Percentiles rank a stretch among this genome's conserved stretches.
phyloP scores from a whole-genome alignment of 37 sponge, comb jelly and placozoan species.

The Spongilla lacustris region DNA sequence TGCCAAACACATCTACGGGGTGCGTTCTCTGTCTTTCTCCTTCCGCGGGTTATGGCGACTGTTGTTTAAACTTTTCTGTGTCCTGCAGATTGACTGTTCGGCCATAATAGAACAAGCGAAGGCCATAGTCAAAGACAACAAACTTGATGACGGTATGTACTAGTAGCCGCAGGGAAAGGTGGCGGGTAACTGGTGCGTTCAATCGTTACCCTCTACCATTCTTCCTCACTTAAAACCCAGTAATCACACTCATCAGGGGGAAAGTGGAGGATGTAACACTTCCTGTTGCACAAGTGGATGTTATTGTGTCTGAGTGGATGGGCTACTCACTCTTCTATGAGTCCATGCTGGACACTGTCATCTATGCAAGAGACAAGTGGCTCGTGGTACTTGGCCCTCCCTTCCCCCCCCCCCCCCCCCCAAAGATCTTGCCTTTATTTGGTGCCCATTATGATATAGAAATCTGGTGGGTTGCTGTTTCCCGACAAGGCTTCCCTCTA shows the following conservation, averaged over 20 bases:
- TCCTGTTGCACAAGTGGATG: constrained; percentile 88
- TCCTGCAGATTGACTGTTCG: constrained; percentile 87
- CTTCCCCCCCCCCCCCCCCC: neutral
- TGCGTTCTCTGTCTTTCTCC: no score
- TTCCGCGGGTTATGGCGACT: no score
- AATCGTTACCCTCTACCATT: no score
- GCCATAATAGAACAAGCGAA: constrained; percentile 86
- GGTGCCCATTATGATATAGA: no score
- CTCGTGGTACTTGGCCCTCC: constrained; percentile 54
- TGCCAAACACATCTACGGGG: constrained; percentile 90
- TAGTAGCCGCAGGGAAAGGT: neutral
- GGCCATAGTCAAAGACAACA: constrained; percentile 79
- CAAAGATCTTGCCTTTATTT: no score
- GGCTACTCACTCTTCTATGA: constrained; percentile 99
- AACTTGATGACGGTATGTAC: constrained; percentile 39
- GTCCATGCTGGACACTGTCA: constrained; percentile 95
- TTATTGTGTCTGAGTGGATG: constrained; percentile 99
- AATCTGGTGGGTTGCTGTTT: constrained; percentile 87
- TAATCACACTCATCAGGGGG: constrained; percentile 76
- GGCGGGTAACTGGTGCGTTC: no score
- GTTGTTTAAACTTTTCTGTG: no score
- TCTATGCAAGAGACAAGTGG: constrained; percentile 96
- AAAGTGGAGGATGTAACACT: constrained; percentile 95
- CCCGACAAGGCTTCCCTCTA: constrained; percentile 93
- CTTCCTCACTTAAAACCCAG: constrained; percentile 25